Conservation (phyloP, 2,888 invertebrate genomes). For the Cheiracanthium punctorium region DNA sequence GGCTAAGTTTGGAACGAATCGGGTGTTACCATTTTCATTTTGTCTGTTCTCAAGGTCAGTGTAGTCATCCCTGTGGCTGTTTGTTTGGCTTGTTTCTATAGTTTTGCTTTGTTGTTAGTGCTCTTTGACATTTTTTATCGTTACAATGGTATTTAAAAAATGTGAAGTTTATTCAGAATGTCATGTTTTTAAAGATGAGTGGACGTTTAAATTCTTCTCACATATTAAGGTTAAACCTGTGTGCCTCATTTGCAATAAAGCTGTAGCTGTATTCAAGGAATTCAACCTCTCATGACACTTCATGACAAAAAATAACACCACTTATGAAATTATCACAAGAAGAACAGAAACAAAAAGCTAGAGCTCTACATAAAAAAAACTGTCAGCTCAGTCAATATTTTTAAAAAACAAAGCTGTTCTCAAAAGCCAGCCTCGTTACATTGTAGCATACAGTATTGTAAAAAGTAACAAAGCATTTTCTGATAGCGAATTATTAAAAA, state of each 20-base stretch:
- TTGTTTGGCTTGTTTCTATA: too few relatives aligned
- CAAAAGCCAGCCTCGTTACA: slow-evolving; percentile 32
- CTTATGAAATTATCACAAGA: slow-evolving; percentile 41
- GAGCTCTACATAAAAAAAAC: slow-evolving; percentile 1
- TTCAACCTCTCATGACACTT: slow-evolving; percentile 42
- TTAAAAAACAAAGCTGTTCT: slow-evolving; percentile 20
- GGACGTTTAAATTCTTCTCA: slow-evolving; percentile 54
- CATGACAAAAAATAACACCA: slow-evolving; percentile 38
- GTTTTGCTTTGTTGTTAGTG: too few relatives aligned
- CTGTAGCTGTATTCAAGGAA: slow-evolving; percentile 56
- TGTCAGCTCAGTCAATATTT: slow-evolving; percentile 29
- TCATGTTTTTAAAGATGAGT: slow-evolving; percentile 41
- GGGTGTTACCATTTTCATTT: too few relatives aligned
- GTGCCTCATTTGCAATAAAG: slow-evolving; percentile 55
- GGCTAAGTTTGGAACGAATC: too few relatives aligned
- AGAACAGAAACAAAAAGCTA: slow-evolving; percentile 25
- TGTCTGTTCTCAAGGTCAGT: too few relatives aligned
- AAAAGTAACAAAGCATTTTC: slow-evolving; percentile 35
- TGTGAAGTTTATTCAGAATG: slow-evolving; percentile 31
- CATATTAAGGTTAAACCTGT: slow-evolving; percentile 41
- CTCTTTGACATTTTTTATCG: too few relatives aligned
- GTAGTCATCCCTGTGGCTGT: not conserved
- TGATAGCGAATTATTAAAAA: slow-evolving; percentile 41
- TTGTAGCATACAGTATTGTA: slow-evolving; percentile 37
- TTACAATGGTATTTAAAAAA: slow-evolving; percentile 24